Conservation (phyloP, 2,797 vertebrate species). For the Girardinus metallicus region DNA sequence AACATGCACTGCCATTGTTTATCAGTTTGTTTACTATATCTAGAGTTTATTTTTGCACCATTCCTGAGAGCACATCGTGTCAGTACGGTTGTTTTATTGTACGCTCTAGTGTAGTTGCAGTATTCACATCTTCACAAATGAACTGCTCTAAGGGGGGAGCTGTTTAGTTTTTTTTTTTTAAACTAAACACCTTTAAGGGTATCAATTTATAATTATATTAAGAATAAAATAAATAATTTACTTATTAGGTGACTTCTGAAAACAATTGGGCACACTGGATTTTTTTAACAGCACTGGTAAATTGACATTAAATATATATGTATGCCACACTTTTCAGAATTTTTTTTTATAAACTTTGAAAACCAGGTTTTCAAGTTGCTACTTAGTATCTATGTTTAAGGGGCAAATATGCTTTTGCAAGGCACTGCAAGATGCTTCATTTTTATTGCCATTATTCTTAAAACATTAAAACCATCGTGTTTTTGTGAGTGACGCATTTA, state of each 20-base stretch:
- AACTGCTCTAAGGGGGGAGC: not conserved
- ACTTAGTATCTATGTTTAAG: not conserved
- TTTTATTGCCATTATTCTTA: not conserved
- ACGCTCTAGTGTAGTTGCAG: not conserved
- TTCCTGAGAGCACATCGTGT: not conserved
- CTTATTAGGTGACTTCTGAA: not conserved
- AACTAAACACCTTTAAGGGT: not conserved
- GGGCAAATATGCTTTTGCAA: not conserved
- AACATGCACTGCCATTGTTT: not conserved
- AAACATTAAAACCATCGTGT: not conserved
- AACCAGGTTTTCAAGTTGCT: not conserved
- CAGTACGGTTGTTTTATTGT: not conserved
- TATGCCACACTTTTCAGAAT: not conserved
- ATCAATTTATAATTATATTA: not conserved
- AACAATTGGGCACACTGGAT: not conserved
- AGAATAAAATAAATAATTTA: not conserved
- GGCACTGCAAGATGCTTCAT: not conserved
- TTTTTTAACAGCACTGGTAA: not conserved
- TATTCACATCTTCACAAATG: not conserved
- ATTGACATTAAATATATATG: not conserved
- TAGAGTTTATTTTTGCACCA: not conserved
- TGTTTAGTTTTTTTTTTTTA: not conserved
- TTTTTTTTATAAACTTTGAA: not conserved
- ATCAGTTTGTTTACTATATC: not conserved
- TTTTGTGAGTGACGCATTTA: not conserved